These are phyloP conservation scores for Pinna nobilis DNA, from an alignment of 1,140 invertebrate species.

Conservation along the genomic window DNA sequence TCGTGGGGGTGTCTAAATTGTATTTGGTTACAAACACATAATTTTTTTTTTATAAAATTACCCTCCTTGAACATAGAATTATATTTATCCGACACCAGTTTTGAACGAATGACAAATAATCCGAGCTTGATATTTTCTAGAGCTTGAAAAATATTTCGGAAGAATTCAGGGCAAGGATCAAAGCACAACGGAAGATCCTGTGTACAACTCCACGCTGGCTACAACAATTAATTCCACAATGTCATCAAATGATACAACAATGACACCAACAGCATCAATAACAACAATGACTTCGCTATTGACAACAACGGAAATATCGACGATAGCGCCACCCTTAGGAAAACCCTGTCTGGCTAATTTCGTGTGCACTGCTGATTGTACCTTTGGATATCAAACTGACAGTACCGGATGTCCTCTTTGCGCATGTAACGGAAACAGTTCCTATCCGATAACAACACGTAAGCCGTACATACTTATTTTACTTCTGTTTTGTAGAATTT, in stretches of 20 bases:
- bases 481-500: background rate
- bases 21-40: too few species aligned
- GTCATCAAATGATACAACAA: background rate
- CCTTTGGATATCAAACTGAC: constrained; percentile 35
- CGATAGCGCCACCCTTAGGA: constrained; percentile 25
- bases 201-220: background rate
- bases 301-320: background rate
- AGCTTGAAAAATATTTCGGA: background rate
- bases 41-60: too few species aligned
- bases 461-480: background rate
- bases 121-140: background rate
- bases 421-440: constrained; percentile 11
- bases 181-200: background rate
- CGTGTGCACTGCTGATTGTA: constrained; percentile 30
- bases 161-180: too few species aligned
- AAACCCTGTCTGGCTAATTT: constrained; percentile 35
- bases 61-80: too few species aligned
- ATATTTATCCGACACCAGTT: background rate
- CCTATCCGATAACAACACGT: background rate
- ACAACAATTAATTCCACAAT: constrained; percentile 1
- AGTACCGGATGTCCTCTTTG: constrained; percentile 27
- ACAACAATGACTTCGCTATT: constrained; percentile 7
- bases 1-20: too few species aligned
- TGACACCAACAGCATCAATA: background rate
- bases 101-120: too few species aligned